A percentile compares a stretch with the other conserved stretches of the same genome.
Evolutionary conservation across 1,140 invertebrate species (phyloP).

Genomic region (Pentalonia nigronervosa): DNA sequence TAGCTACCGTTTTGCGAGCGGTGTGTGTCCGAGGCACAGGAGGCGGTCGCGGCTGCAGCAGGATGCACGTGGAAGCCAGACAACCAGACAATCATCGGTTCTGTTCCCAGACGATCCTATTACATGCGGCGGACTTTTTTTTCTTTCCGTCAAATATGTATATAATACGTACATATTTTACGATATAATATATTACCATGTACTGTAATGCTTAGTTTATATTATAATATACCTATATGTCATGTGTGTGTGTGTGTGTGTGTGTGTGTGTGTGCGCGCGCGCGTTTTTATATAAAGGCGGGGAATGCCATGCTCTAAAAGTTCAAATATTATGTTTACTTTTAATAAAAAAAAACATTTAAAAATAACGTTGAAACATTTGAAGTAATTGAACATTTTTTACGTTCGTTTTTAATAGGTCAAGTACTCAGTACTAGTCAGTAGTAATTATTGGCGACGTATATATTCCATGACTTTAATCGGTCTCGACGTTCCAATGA

Average conservation of each 20-base stretch:
- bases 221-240: too few relatives aligned
- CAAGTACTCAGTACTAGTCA: background rate
- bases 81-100: constrained; percentile 22
- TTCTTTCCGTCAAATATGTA: background rate
- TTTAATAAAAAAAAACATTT: background rate
- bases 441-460: background rate
- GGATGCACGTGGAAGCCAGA: constrained; percentile 51
- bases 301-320: background rate
- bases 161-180: too few relatives aligned
- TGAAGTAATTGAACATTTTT: background rate
- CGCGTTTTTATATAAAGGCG: background rate
- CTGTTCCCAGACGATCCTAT: constrained; percentile 43
- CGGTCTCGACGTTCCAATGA: background rate
- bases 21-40: background rate
- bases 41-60: constrained; percentile 1
- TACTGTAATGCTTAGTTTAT: too few relatives aligned
- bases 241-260: background rate
- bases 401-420: background rate
- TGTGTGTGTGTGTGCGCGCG: background rate
- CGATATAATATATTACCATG: too few relatives aligned
- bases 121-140: constrained; percentile 29
- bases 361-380: background rate
- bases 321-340: background rate
- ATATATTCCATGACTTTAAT: background rate
- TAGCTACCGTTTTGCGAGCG: background rate